Evolutionary conservation across 2,797 vertebrate genomes (phyloP), one percentile per base, ranked within the genome.

Genomic region (Coregonus ussuriensis): DNA sequence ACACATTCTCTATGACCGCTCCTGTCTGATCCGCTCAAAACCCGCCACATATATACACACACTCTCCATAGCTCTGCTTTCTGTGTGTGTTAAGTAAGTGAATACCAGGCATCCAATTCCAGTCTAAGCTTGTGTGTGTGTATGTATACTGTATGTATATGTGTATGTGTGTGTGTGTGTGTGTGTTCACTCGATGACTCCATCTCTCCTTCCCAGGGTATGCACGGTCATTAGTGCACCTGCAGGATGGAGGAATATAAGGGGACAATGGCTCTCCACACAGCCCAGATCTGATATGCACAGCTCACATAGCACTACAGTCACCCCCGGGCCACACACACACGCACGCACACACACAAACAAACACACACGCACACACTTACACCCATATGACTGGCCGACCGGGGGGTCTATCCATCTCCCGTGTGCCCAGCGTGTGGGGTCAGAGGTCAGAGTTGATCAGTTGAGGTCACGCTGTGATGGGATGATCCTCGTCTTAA

Each of bases 171-270:
- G 21, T 47, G 76, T 31, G 74, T 75, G 29, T 71, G 62, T 77
- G 37, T 84, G 66, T 75, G 18, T 52, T 18, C 33, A 41, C 47
- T 25, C 21, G 1, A 47, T 74, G 25, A 35, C 31, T 56, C 9
- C 79, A 68, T 68, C 16, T 71, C 67, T 70, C 6, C 14, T 79
- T 77, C 83, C 71, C 80, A 80, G 79, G 72, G 85, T 78, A 59
- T 47, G 37, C 29, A n/a, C 80, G 74, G 81, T 82, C 77, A 74
- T 76, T 81, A 65, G 52, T 88, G 78, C 88, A 91, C 87, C 87
- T 90, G 88, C 81, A 82, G 86, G 83, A 84, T 82, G 76, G 81
- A 86, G 81, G 84, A 79, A 88, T 88, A 83, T 54, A 62, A 47
- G 29, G 47, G 71, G 73, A 86, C 87, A 88, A 84, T 84, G 72